Percentiles rank a stretch among this genome's conserved stretches.
phyloP scores from a whole-genome alignment of 2,888 invertebrate genomes.

The Heteromyza rotundicornis region DNA sequence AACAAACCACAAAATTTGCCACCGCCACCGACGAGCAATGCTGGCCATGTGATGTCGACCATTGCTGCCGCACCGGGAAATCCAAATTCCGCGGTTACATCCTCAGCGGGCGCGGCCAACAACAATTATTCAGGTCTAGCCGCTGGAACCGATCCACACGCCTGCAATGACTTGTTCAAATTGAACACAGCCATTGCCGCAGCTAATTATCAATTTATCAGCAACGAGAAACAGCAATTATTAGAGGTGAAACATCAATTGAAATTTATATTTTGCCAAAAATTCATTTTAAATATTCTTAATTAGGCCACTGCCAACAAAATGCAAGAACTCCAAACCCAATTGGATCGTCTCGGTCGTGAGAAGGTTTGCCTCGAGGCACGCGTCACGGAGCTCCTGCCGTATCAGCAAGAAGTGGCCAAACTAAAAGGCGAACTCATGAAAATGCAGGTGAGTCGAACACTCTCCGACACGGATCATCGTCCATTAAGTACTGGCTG shows the following conservation, averaged over 20 bases:
- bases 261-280: neutral
- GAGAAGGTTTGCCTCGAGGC: constrained; percentile 72
- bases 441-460: constrained; percentile 74
- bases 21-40: constrained; percentile 31
- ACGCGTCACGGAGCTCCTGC: constrained; percentile 68
- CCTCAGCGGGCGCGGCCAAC: neutral
- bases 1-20: constrained; percentile 4
- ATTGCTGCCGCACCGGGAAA: constrained; percentile 42
- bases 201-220: constrained; percentile 50
- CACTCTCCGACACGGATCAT: no score
- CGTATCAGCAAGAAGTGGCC: constrained; percentile 72
- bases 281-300: constrained; percentile 1
- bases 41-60: constrained; percentile 46
- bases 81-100: constrained; percentile 30
- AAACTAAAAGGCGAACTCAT: constrained; percentile 73
- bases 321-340: constrained; percentile 70
- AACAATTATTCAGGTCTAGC: constrained; percentile 15
- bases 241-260: constrained; percentile 42
- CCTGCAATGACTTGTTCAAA: constrained; percentile 33
- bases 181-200: constrained; percentile 50
- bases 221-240: constrained; percentile 51
- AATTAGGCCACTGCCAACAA: constrained; percentile 56
- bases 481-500: no score
- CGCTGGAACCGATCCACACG: constrained; percentile 27
- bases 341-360: constrained; percentile 70